Evolutionary conservation across 2,888 invertebrate species (phyloP), one percentile per base, ranked within the genome.

Genomic region (Fabriciana adippe): DNA sequence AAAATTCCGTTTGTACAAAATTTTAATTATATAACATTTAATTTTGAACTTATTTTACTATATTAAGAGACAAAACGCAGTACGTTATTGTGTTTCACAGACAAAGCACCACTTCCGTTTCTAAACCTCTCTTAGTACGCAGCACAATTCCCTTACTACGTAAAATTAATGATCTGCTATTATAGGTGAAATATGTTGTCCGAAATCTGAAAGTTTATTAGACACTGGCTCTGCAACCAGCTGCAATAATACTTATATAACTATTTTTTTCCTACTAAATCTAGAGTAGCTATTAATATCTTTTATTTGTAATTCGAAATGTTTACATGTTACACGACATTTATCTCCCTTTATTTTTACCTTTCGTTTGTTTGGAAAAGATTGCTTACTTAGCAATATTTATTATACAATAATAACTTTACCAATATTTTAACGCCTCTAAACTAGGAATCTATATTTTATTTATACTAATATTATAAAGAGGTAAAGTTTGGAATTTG

Each of bases 1-100:
- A 11, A 41, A 41, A 8, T 41, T 35, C 11, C 11, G 11, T 11
- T 2, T 41, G 11, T 2, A 41, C 35, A 41, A 8, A 41, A 41
- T 41, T 35, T 26, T 26, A 4, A 26, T 3, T 26, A 26, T 26
- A 4, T 4, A 26, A 26, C 0, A 26, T 4, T 26, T 5, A 26
- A 4, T 26, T 26, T 26, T 26, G 5, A n/a, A n/a, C 26, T 15
- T 47, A 31, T 26, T 57, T 4, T 5, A 26, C 51, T 53, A 15
- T 45, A 57, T n/a, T 21, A 15, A 21, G 3, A 41, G 16, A 55
- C 11, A 55, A 11, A 4, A 15, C 2, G 15, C 47, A 3, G 11
- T 48, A 15, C 14, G 48, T 59, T 59, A n/a, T 59, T 26, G 48
- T 26, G 26, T 59, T 59, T 31, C 48, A 48, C 18, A 48, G 13